Evolutionary conservation across 2,113 vertebrate genomes (phyloP), one percentile per base, ranked within the genome.

Genomic region (Oryzias celebensis): DNA sequence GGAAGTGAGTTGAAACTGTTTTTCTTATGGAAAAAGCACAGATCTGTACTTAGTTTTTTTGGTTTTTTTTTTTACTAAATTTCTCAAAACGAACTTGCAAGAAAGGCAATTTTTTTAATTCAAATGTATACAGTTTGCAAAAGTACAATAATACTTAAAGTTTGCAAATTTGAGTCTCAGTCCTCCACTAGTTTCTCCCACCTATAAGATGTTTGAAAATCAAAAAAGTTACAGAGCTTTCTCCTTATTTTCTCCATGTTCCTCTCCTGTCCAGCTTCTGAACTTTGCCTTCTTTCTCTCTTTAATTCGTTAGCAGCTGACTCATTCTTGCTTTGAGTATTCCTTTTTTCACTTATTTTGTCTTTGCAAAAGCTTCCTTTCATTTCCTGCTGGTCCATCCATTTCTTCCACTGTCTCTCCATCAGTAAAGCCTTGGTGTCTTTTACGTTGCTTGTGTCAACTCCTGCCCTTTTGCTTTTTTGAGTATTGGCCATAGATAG

Each of bases 321-420:
- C 5, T 2, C 41, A 12, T 13, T 28, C 14, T 20, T 13, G 41
- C 20, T 22, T 20, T 14, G 12, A 7, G 26, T 4, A 20, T 12
- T 12, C 36, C 26, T 7, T 42, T 18, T 6, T 13, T 49, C n/a
- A 58, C 1, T 14, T 49, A 6, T n/a, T 7, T 47, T 31, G 31
- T 15, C 41, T 53, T 24, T 41, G 1, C 5, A 5, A 14, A 1
- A 2, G 43, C n/a, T 60, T 28, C 3, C 16, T 53, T 5, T 68
- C 14, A 16, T 51, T 51, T 68, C 61, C 26, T 66, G 64, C 49
- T 50, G 31, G n/a, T 75, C 57, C 53, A 69, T 1, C 71, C 68
- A 68, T 20, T 79, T 65, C 7, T 15, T 8, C 69, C 65, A 77
- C 26, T 73, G 36, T 4, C 1, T 52, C 20, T 64, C 45, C 22